Evolutionary conservation across 1,140 invertebrate genomes (phyloP).

Genomic region (Polypedilum pembai): DNA sequence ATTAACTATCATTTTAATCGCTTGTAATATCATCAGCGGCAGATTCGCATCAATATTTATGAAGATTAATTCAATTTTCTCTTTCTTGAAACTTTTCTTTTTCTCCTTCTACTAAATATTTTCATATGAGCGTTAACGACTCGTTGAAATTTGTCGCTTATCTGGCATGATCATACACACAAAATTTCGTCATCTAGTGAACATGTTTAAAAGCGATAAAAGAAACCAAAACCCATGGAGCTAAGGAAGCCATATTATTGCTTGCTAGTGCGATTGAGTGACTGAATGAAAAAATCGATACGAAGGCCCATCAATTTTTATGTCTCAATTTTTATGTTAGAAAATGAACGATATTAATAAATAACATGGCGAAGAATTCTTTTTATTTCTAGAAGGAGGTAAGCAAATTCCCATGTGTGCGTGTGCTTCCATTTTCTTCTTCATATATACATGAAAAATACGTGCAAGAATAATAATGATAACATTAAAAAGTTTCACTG

Average conservation of each 20-base stretch:
- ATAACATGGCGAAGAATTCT: neutral
- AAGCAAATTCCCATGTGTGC: neutral
- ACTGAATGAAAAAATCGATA: constrained; percentile 21
- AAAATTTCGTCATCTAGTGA: too few relatives aligned
- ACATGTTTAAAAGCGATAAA: too few relatives aligned
- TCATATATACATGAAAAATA: neutral
- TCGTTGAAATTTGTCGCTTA: neutral
- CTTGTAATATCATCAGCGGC: neutral
- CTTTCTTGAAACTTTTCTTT: too few relatives aligned
- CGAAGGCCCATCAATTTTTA: neutral
- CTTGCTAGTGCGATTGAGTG: neutral
- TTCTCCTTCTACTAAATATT: too few relatives aligned
- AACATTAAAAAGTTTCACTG: constrained; percentile 19
- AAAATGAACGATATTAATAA: constrained; percentile 10
- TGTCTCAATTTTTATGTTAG: constrained; percentile 27
- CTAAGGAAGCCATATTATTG: neutral
- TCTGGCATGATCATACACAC: neutral
- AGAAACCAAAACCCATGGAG: too few relatives aligned
- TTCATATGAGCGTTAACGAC: too few relatives aligned
- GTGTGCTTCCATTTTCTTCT: neutral
- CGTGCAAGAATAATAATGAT: constrained; percentile 20
- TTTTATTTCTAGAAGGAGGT: neutral
- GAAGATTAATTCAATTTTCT: constrained; percentile 22
- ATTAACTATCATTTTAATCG: constrained; percentile 25
- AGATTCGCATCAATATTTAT: neutral